A percentile compares a stretch with the other conserved stretches of the same genome.
Evolutionary conservation across 2,113 vertebrate genomes (phyloP).

Genomic region (Paramormyrops kingsleyae): DNA sequence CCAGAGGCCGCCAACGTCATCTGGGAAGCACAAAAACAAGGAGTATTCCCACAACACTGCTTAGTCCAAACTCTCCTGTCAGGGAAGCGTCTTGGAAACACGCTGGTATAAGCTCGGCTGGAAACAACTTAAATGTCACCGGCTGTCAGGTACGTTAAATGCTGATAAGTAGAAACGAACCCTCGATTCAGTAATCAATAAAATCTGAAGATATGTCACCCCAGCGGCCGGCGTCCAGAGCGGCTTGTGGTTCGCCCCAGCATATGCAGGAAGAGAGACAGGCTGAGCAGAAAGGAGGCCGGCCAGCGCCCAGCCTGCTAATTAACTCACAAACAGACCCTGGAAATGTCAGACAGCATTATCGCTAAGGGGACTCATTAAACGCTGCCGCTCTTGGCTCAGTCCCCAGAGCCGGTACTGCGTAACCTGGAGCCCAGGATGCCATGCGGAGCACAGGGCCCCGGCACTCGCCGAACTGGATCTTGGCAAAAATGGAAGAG

Average conservation of each 20-base stretch:
- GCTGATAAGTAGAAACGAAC: background rate
- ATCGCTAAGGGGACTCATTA: conserved; percentile 56
- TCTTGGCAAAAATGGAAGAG: background rate
- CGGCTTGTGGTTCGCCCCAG: background rate
- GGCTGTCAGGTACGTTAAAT: background rate
- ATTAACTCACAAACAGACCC: conserved; percentile 38
- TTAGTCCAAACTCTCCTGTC: background rate
- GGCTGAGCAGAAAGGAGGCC: conserved; percentile 16
- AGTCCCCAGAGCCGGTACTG: conserved; percentile 26
- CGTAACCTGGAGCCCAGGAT: conserved; percentile 4
- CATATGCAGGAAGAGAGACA: background rate
- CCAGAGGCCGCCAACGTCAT: conserved; percentile 87
- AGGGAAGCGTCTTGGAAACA: background rate
- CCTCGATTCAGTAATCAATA: background rate
- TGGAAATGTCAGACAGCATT: conserved; percentile 51
- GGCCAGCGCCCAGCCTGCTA: conserved; percentile 32
- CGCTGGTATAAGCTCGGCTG: background rate
- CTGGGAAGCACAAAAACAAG: conserved; percentile 53
- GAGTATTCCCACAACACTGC: background rate
- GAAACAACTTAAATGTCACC: background rate
- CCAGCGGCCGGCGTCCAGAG: background rate
- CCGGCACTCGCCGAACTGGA: background rate
- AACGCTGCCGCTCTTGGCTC: conserved; percentile 39
- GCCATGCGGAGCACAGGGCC: background rate
- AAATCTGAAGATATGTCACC: background rate